Conservation (phyloP, 2,113 vertebrate genomes). For the Mixornis gularis region DNA sequence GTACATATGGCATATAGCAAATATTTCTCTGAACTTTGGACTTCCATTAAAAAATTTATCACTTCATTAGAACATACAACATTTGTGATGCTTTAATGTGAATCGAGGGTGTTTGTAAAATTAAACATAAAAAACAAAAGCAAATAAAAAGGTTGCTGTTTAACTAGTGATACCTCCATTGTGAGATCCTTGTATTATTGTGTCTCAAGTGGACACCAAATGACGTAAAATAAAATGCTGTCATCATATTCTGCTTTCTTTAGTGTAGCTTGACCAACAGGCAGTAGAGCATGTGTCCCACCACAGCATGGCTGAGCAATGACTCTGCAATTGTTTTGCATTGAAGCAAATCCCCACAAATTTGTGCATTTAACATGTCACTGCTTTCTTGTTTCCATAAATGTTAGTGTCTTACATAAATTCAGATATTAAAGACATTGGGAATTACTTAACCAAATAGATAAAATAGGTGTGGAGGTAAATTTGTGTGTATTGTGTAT, state of each 20-base stretch:
- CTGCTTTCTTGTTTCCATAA: not conserved
- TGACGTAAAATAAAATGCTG: not conserved
- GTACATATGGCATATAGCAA: not conserved
- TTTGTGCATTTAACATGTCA: not conserved
- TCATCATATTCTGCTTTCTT: not conserved
- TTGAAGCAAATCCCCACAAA: not conserved
- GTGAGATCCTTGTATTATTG: not conserved
- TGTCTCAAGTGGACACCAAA: not conserved
- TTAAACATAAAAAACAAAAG: not conserved
- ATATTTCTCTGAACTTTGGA: not conserved
- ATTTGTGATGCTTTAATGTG: not conserved
- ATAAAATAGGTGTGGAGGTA: not conserved
- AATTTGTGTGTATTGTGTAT: not conserved
- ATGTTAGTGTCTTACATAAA: not conserved
- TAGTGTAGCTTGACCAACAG: not conserved
- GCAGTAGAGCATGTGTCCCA: not conserved
- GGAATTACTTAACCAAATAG: not conserved
- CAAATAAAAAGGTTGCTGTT: not conserved
- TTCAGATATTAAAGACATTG: not conserved
- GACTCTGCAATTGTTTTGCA: not conserved
- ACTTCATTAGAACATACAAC: not conserved
- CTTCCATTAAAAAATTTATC: not conserved
- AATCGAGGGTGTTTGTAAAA: not conserved
- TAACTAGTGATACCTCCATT: not conserved
- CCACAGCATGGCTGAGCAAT: not conserved